Conservation (phyloP, 2,113 vertebrate species). For the Catagonus wagneri region DNA sequence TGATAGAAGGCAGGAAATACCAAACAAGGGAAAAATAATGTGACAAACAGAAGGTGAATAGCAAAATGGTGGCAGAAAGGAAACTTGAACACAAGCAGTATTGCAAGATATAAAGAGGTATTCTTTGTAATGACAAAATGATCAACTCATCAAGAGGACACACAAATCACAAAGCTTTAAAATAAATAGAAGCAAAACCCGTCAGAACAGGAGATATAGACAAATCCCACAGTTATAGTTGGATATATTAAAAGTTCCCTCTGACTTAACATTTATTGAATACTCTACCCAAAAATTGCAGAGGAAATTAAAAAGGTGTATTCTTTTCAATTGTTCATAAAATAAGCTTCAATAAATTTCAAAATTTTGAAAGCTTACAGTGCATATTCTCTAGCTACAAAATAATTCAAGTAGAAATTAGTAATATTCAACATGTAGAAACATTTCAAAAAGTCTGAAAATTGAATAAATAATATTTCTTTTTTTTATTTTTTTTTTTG, state of each 20-base stretch:
- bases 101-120: background rate
- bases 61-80: background rate
- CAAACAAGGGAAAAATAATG: background rate
- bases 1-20: background rate
- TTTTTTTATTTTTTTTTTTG: no score
- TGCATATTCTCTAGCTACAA: background rate
- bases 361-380: background rate
- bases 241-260: background rate
- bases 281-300: background rate
- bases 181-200: background rate
- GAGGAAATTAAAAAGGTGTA: background rate
- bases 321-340: background rate
- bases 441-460: background rate
- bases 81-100: background rate
- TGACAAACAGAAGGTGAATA: background rate
- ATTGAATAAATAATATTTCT: background rate
- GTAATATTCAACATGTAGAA: background rate
- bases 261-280: background rate
- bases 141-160: background rate
- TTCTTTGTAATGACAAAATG: background rate
- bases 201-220: background rate
- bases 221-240: background rate
- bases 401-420: background rate
- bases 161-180: background rate
- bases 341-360: background rate